phyloP scores from a whole-genome alignment of 2,113 vertebrate genomes.

The Poeciliopsis occidentalis region DNA sequence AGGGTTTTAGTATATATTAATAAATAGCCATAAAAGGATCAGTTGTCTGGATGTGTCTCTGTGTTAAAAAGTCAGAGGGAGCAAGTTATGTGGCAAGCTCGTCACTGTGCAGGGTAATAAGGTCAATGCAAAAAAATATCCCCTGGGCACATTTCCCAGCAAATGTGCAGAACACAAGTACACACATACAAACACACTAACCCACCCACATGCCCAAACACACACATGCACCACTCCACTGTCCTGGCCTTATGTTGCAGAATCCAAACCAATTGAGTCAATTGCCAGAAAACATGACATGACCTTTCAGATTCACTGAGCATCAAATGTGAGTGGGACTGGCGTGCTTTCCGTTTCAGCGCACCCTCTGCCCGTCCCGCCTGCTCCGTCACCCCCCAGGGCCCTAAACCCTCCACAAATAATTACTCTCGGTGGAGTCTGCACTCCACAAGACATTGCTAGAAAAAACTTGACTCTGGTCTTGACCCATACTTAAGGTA shows the following conservation, averaged over 20 bases:
- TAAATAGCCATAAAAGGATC: slow-evolving; percentile 22
- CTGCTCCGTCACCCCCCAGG: slow-evolving; percentile 84
- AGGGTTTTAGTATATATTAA: slow-evolving; percentile 16
- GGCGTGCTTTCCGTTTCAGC: slow-evolving; percentile 90
- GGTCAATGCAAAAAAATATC: slow-evolving; percentile 94
- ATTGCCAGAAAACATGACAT: slow-evolving; percentile 97
- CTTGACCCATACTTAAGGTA: slow-evolving; percentile 82
- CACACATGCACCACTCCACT: slow-evolving; percentile 43
- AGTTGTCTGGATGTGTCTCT: slow-evolving; percentile 38
- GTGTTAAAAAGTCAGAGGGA: slow-evolving; percentile 58
- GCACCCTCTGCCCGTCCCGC: slow-evolving; percentile 84
- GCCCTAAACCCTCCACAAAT: slow-evolving; percentile 91
- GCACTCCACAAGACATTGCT: slow-evolving; percentile 85
- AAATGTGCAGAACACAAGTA: slow-evolving; percentile 85
- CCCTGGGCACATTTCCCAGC: slow-evolving; percentile 88
- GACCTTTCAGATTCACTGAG: slow-evolving; percentile 97
- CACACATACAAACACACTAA: slow-evolving; percentile 40
- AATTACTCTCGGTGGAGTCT: slow-evolving; percentile 88
- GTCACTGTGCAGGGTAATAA: slow-evolving; percentile 91
- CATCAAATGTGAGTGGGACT: slow-evolving; percentile 88
- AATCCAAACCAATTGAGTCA: slow-evolving; percentile 96
- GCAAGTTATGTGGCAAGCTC: slow-evolving; percentile 81
- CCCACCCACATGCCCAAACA: slow-evolving; percentile 41
- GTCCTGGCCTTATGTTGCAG: slow-evolving; percentile 89
- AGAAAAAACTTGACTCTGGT: slow-evolving; percentile 82